Evolutionary conservation across 2,888 invertebrate species (phyloP).

Genomic region (Acronicta leporina): DNA sequence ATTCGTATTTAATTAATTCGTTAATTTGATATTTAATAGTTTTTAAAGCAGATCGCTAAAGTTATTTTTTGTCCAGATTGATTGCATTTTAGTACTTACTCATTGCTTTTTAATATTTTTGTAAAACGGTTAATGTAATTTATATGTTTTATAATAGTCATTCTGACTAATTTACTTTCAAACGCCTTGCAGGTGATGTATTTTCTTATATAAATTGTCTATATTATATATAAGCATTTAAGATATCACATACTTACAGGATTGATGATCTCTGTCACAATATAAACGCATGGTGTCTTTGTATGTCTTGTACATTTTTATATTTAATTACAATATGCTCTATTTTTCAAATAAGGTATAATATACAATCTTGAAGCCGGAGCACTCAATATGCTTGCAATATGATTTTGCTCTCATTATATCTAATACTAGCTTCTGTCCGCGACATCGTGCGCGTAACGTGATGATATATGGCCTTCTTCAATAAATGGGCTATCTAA

Average conservation of each 20-base stretch:
- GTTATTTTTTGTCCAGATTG: constrained; percentile 2
- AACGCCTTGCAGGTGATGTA: too few relatives aligned
- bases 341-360: not conserved
- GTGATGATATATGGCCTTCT: too few relatives aligned
- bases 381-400: too few relatives aligned
- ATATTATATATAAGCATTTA: not conserved
- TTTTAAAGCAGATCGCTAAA: too few relatives aligned
- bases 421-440: too few relatives aligned
- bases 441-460: too few relatives aligned
- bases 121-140: not conserved
- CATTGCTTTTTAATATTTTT: not conserved
- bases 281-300: not conserved
- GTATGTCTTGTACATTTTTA: not conserved
- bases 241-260: not conserved
- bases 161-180: not conserved
- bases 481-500: too few relatives aligned
- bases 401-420: too few relatives aligned
- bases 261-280: not conserved
- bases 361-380: too few relatives aligned
- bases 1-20: too few relatives aligned
- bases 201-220: too few relatives aligned
- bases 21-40: too few relatives aligned
- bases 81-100: constrained; percentile 25
- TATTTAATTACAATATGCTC: not conserved
- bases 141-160: not conserved